Evolutionary conservation across 1,140 invertebrate species (phyloP).

Genomic region (Ostrea edulis): DNA sequence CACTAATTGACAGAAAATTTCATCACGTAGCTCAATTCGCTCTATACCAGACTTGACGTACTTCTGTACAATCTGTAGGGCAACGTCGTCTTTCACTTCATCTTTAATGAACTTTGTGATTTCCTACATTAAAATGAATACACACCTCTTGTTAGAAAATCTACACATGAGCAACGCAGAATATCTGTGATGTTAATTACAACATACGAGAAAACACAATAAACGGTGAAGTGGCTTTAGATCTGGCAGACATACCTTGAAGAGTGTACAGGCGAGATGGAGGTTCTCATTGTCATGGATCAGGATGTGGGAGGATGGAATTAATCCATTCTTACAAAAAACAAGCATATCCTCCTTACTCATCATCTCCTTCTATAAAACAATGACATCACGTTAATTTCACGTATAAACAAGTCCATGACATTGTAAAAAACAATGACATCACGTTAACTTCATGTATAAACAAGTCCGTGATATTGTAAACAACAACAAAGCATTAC

Average conservation of each 20-base stretch:
- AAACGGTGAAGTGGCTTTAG: background rate
- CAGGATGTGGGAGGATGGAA: constrained; percentile 96
- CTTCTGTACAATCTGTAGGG: constrained; percentile 96
- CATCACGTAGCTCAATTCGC: constrained; percentile 94
- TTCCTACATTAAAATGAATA: constrained; percentile 80
- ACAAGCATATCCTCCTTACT: constrained; percentile 96
- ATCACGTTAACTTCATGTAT: background rate
- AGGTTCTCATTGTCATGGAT: constrained; percentile 97
- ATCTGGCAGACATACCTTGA: constrained; percentile 86
- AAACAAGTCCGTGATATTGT: too few species aligned
- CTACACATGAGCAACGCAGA: background rate
- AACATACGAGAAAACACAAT: background rate
- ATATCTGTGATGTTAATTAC: background rate
- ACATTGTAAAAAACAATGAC: too few species aligned
- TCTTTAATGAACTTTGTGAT: constrained; percentile 98
- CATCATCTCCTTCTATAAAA: constrained; percentile 83
- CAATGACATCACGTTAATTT: background rate
- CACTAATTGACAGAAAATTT: constrained; percentile 98
- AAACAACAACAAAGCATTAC: background rate
- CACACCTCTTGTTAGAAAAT: background rate
- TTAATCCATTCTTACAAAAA: constrained; percentile 91
- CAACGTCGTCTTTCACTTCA: constrained; percentile 91
- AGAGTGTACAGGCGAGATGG: constrained; percentile 92
- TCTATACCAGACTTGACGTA: constrained; percentile 98
- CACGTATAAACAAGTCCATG: too few species aligned